Evolutionary conservation across 2,113 vertebrate species (phyloP), one percentile per base, ranked within the genome.

Genomic region (Cheirogaleus medius): DNA sequence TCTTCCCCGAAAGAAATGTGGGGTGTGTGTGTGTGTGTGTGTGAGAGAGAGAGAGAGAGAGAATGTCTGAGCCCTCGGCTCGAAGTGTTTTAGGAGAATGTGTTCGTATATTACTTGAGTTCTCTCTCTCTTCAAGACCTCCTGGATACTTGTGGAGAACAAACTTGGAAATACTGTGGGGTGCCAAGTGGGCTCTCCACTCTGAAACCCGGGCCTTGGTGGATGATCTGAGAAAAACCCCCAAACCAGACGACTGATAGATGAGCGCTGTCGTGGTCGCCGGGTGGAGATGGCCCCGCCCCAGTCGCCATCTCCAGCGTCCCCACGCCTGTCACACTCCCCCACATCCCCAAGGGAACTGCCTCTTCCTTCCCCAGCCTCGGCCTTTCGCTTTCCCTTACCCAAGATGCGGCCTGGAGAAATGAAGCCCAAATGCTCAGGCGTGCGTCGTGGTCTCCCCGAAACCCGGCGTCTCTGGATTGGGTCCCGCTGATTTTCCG

Each of bases 231-330:
- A 81, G 63, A 44, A 74, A 13, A 58, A 27, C 42, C 27, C 25
- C 34, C 25, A 29, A 63, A 63, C 37, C 17, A 25, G n/a, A 74
- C 9, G 3, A 47, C 11, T 20, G 44, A 18, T 15, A 11, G 66
- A 37, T 0, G 25, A 7, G 25, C 32, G 34, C 47, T 29, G n/a
- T 71, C 39, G 0, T 8, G 34, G 15, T 52, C 29, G 0, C 77
- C 1, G 3, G 42, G 47, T 23, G 64, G n/a, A 56, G 56, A 25
- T 5, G 68, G n/a, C 78, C 15, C 34, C 64, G 15, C 71, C 69
- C 49, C 0, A 1, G 23, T 49, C 52, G 76, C 58, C 74, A 5
- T 76, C 64, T 73, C 68, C 39, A 15, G 83, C 3, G 71, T 66
- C 80, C 77, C 34, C 58, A 9, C 0, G 17, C 34, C 5, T 0